phyloP scores from a whole-genome alignment of 2,797 vertebrate genomes.

The Lacerta agilis region DNA sequence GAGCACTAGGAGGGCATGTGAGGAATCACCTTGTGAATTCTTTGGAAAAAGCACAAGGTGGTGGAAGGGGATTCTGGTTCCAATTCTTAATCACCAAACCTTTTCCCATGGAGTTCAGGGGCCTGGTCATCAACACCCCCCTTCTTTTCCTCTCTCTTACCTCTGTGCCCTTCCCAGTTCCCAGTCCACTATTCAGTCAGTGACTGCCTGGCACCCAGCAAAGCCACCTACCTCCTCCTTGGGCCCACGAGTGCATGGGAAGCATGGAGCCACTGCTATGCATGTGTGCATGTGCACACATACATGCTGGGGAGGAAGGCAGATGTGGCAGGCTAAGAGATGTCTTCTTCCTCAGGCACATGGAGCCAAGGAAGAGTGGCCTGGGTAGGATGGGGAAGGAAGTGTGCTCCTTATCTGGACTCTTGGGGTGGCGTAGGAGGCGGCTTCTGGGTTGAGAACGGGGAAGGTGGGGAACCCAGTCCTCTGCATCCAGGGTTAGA shows the following conservation, averaged over 20 bases:
- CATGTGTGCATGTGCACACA: background rate
- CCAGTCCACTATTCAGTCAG: background rate
- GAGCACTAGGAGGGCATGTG: background rate
- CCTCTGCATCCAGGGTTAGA: background rate
- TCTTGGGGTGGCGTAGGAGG: background rate
- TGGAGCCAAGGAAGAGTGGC: background rate
- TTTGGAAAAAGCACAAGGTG: background rate
- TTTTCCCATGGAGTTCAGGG: background rate
- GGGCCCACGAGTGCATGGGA: too few relatives aligned
- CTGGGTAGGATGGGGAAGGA: background rate
- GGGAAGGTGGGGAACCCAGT: background rate
- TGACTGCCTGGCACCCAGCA: background rate
- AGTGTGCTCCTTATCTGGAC: background rate
- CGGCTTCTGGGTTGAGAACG: background rate
- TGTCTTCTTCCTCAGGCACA: background rate
- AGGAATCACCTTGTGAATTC: background rate
- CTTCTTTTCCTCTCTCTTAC: background rate
- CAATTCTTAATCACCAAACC: background rate
- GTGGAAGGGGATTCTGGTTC: background rate
- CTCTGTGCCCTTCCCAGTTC: too few relatives aligned
- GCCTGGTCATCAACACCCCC: too few relatives aligned
- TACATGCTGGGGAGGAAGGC: too few relatives aligned
- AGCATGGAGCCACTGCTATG: background rate
- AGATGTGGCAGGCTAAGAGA: background rate
- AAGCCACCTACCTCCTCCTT: background rate